Evolutionary conservation across 2,113 vertebrate genomes (phyloP).

Genomic region (Hypocryptadius cinnamomeus): DNA sequence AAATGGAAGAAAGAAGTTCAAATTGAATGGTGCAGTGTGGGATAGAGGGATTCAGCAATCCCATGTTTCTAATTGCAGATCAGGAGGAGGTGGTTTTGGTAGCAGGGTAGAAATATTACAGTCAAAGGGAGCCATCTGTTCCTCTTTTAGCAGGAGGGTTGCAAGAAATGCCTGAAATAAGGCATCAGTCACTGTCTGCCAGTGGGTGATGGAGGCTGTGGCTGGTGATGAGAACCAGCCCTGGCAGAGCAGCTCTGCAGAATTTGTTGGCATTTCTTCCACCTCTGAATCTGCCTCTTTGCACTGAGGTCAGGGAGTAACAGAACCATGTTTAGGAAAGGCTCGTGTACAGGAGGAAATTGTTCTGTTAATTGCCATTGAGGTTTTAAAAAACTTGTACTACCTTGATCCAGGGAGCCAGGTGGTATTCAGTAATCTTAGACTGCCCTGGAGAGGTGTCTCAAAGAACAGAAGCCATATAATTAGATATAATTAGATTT

Average conservation of each 20-base stretch:
- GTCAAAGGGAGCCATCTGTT: constrained; percentile 10
- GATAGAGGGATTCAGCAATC: neutral
- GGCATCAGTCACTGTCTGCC: neutral
- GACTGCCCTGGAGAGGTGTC: constrained; percentile 2
- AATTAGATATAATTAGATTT: constrained; percentile 51
- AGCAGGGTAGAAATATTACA: neutral
- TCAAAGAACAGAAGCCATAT: constrained; percentile 11
- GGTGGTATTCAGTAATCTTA: neutral
- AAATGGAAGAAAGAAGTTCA: neutral
- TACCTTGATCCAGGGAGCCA: neutral
- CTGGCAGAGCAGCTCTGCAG: neutral
- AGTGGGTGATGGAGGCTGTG: neutral
- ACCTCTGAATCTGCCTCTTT: neutral
- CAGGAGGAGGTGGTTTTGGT: neutral
- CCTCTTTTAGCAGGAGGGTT: neutral
- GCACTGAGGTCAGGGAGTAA: neutral
- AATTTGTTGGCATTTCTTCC: neutral
- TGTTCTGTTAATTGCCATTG: neutral
- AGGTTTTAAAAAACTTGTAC: neutral
- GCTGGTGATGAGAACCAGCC: neutral
- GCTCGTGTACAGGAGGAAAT: neutral
- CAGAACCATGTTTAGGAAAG: neutral
- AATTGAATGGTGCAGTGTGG: neutral
- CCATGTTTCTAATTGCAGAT: neutral
- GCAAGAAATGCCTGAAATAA: neutral